Conservation (phyloP, 2,113 vertebrate species). For the Neogobius melanostomus region DNA sequence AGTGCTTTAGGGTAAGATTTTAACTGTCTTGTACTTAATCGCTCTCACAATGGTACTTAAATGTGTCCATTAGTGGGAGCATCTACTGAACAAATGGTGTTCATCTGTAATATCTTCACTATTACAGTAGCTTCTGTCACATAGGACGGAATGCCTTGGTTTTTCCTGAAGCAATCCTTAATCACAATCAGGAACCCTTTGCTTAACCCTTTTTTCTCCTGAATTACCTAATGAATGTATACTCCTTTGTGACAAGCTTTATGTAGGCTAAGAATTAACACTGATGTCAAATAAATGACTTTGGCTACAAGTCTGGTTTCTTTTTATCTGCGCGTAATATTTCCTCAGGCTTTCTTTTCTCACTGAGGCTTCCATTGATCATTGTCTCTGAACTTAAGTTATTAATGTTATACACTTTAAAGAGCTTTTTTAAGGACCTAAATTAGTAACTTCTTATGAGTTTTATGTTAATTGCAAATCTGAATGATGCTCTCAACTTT, state of each 20-base stretch:
- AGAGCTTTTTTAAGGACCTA: conserved; percentile 32
- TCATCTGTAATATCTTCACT: conserved; percentile 10
- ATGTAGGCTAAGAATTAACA: conserved; percentile 37
- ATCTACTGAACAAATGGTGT: conserved; percentile 6
- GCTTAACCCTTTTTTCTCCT: conserved; percentile 14
- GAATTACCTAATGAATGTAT: conserved; percentile 65
- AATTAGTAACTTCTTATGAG: conserved; percentile 23
- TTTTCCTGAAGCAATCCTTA: conserved; percentile 18
- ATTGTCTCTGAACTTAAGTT: neutral
- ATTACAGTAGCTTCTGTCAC: conserved; percentile 14
- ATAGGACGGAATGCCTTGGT: conserved; percentile 21
- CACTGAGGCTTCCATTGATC: neutral
- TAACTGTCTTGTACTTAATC: conserved; percentile 7
- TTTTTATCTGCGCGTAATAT: neutral
- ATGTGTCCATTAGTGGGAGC: neutral
- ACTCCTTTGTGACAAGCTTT: conserved; percentile 59
- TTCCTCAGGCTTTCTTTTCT: neutral
- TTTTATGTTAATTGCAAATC: conserved; percentile 27
- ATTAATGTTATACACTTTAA: conserved; percentile 30
- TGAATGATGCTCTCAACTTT: conserved; percentile 13
- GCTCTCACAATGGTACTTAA: neutral
- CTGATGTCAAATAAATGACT: conserved; percentile 54
- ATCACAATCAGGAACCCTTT: conserved; percentile 18
- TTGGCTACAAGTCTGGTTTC: conserved; percentile 25
- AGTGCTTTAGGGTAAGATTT: neutral